Percentiles rank a stretch among this genome's conserved stretches.
phyloP scores from a whole-genome alignment of 2,113 vertebrate species.

The Lota lota region DNA sequence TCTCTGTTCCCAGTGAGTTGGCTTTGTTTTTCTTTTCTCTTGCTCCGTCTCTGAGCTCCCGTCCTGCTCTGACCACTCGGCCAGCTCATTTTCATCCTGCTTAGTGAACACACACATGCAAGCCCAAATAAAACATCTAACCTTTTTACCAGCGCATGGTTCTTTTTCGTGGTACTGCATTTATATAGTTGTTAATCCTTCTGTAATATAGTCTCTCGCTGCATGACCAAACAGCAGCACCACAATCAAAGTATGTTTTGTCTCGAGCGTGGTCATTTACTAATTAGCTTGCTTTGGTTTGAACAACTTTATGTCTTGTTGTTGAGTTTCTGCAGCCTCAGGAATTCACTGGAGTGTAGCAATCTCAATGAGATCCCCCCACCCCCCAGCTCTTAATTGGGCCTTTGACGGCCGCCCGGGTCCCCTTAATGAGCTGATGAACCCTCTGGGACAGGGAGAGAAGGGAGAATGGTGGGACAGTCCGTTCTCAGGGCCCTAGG shows the following conservation, averaged over 20 bases:
- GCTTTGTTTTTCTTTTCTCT: no score
- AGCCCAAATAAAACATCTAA: conserved; percentile 22
- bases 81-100: conserved; percentile 41
- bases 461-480: conserved; percentile 33
- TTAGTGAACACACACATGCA: conserved; percentile 39
- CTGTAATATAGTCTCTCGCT: conserved; percentile 15
- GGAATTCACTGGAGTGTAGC: conserved; percentile 59
- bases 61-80: conserved; percentile 1
- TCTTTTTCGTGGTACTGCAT: background rate
- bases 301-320: conserved; percentile 43
- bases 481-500: conserved; percentile 46
- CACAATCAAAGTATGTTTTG: conserved; percentile 46
- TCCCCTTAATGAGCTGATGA: conserved; percentile 76
- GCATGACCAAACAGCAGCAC: conserved; percentile 17
- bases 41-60: no score
- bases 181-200: no score
- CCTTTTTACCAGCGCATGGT: background rate
- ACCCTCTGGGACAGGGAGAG: conserved; percentile 42
- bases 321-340: conserved; percentile 63
- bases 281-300: conserved; percentile 52
- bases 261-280: conserved; percentile 47
- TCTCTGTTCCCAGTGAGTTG: no score
- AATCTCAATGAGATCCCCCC: conserved; percentile 57
- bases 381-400: conserved; percentile 66
- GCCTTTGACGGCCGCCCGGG: conserved; percentile 56